phyloP scores from a whole-genome alignment of 2,797 vertebrate genomes.

The Benthosema pterotum region DNA sequence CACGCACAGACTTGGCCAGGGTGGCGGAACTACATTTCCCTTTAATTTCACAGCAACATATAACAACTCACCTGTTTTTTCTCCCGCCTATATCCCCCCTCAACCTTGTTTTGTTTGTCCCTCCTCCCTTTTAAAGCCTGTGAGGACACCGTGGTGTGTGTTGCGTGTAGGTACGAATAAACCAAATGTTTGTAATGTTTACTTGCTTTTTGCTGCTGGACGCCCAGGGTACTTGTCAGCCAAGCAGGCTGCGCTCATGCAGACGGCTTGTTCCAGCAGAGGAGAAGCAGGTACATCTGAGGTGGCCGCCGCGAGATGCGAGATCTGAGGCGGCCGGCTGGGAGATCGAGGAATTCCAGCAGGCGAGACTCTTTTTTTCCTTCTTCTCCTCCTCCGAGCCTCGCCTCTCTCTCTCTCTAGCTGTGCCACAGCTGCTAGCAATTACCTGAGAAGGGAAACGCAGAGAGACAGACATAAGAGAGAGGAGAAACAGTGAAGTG shows the following conservation, averaged over 20 bases:
- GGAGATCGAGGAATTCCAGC: constrained; percentile 42
- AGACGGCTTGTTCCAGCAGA: constrained; percentile 38
- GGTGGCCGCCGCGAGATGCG: constrained; percentile 46
- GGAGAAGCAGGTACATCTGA: constrained; percentile 51
- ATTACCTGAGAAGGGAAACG: constrained; percentile 62
- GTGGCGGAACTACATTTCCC: constrained; percentile 23
- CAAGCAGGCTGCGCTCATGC: constrained; percentile 30
- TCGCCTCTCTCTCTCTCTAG: constrained; percentile 25
- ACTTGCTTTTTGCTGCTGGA: constrained; percentile 41
- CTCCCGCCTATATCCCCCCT: not conserved
- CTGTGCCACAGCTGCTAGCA: constrained; percentile 67
- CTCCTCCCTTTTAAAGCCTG: constrained; percentile 25
- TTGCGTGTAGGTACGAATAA: constrained; percentile 26
- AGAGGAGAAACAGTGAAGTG: constrained; percentile 38
- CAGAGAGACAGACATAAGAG: not conserved
- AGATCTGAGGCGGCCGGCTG: constrained; percentile 62
- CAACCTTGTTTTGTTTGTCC: not conserved
- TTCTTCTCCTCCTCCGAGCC: constrained; percentile 33
- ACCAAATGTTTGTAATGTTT: constrained; percentile 58
- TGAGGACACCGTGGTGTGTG: constrained; percentile 27
- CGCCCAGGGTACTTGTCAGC: constrained; percentile 47
- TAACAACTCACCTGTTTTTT: constrained; percentile 9
- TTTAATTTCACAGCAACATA: constrained; percentile 43
- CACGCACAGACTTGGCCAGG: too few relatives aligned
- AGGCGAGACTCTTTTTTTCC: constrained; percentile 39